Base-by-base conservation (phyloP, 2,113 vertebrate genomes). In the Hystrix brachyura region DNA sequence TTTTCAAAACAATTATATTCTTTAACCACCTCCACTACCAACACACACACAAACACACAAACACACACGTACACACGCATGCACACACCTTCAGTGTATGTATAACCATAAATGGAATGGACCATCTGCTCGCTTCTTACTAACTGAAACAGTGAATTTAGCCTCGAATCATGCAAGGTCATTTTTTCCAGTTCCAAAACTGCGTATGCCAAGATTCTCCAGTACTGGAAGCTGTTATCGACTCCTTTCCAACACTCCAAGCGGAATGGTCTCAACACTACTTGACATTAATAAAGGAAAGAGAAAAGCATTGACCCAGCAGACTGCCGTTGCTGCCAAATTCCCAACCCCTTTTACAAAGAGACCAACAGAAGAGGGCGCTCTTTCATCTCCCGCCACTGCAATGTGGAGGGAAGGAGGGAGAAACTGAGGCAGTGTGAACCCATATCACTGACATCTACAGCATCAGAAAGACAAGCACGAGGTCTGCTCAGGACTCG, bases 91-190 rank as follows among this genome's bases (percentile, higher is more conserved):
- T 38, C 38, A 38, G 18, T 3, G 11, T 65, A 67, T 15, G 11
- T 46, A 38, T 88, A 72, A 87, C 32, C n/a, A 71, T 29, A 79
- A 82, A 21, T 60, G 65, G 21, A 94, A 80, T 72, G 38, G 27
- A 59, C 18, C n/a, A 51, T 80, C 90, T 90, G 32, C 29, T 83
- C 46, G 27, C 38, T 25, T 97, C 80, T 92, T 96, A 57, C 46
- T 76, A 84, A 80, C 7, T 71, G 46, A 94, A 90, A 95, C 72
- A 84, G 86, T 90, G 94, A 95, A 87, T 88, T 96, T 83, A 79
- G 14, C 76, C 46, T n/a, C 67, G 29, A 91, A 86, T 96, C 51
- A 74, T 46, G n/a, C 59, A 86, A 72, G 65, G 23, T 64, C 17
- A 48, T 87, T 65, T 85, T 90, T 80, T 51, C 7, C 65, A 34